phyloP scores from a whole-genome alignment of 2,113 vertebrate genomes.

The Coreoperca whiteheadi region DNA sequence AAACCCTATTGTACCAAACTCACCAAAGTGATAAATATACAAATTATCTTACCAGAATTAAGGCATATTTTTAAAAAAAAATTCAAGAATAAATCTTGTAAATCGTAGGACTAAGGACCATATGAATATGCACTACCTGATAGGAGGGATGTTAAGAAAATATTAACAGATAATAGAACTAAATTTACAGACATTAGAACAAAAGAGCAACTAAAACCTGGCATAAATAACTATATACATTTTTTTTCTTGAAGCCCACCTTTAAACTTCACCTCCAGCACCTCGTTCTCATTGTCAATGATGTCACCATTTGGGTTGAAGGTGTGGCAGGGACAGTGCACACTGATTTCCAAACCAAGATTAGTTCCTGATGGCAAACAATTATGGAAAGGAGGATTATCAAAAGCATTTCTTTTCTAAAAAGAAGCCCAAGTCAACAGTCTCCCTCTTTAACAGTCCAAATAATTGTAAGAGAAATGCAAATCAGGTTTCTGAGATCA shows the following conservation, averaged over 20 bases:
- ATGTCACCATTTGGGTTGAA: constrained; percentile 92
- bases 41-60: neutral
- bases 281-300: constrained; percentile 89
- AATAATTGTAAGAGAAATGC: neutral
- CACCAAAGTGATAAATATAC: neutral
- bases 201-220: neutral
- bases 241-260: constrained; percentile 85
- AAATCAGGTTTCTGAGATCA: neutral
- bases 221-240: neutral
- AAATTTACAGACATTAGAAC: neutral
- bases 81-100: neutral
- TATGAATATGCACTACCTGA: neutral
- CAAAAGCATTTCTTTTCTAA: neutral
- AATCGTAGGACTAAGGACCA: neutral
- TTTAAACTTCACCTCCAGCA: constrained; percentile 95
- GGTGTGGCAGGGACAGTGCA: constrained; percentile 94
- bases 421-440: neutral
- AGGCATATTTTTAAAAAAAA: neutral
- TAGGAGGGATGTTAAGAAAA: neutral
- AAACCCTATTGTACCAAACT: neutral
- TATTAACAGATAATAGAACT: neutral
- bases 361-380: constrained; percentile 87
- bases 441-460: neutral
- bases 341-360: constrained; percentile 92
- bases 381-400: neutral